Evolutionary conservation across 2,113 vertebrate genomes (phyloP).

Genomic region (Podarcis cretensis): DNA sequence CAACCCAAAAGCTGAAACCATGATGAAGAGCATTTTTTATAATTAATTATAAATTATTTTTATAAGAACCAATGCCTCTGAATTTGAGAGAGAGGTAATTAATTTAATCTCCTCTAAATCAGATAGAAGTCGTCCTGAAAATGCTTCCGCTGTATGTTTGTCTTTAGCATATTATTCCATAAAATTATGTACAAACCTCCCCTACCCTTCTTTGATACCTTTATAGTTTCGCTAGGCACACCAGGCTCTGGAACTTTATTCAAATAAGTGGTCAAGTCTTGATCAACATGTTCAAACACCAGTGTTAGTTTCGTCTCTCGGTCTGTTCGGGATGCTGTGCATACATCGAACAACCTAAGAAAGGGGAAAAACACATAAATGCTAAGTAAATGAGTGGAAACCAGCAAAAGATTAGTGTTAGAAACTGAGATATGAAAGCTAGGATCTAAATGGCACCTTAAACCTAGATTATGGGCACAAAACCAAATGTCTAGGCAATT

Average conservation of each 20-base stretch:
- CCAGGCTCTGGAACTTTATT: conserved; percentile 98
- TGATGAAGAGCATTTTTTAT: conserved; percentile 19
- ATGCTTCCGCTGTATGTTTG: neutral
- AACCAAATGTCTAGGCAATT: too few relatives aligned
- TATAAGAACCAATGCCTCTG: neutral
- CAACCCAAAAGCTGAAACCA: neutral
- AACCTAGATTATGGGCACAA: too few relatives aligned
- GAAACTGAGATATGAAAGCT: too few relatives aligned
- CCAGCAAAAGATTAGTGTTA: neutral
- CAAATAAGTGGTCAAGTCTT: conserved; percentile 98
- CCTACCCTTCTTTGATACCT: conserved; percentile 80
- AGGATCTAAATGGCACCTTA: too few relatives aligned
- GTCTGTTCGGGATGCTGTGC: conserved; percentile 95
- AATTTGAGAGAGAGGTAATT: neutral
- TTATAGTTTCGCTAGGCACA: conserved; percentile 96
- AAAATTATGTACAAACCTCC: conserved; percentile 35
- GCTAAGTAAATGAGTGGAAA: conserved; percentile 43
- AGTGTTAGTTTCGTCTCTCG: conserved; percentile 97
- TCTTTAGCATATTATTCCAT: conserved; percentile 11
- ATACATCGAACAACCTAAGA: conserved; percentile 95
- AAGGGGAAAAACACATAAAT: conserved; percentile 50
- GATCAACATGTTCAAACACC: conserved; percentile 99
- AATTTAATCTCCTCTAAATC: neutral
- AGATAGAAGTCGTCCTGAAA: neutral
- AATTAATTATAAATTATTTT: neutral